Evolutionary conservation across 1,140 invertebrate genomes (phyloP).

Genomic region (Neoseiulus cucumeris): DNA sequence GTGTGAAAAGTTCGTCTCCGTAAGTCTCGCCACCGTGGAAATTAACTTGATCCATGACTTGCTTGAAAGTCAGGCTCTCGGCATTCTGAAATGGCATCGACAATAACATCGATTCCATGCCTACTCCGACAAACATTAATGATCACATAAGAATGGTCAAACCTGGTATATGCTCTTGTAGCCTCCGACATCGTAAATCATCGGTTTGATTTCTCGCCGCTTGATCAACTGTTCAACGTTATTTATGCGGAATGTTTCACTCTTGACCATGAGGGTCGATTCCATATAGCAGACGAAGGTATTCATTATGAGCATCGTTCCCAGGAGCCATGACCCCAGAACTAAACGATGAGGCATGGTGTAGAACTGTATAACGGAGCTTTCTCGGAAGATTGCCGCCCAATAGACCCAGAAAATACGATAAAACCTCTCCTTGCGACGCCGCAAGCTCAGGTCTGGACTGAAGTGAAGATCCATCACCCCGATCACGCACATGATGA

Average conservation of each 20-base stretch:
- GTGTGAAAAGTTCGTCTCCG: not conserved
- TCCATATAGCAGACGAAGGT: not conserved
- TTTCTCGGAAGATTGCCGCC: not conserved
- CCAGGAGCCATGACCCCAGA: not conserved
- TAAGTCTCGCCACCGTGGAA: not conserved
- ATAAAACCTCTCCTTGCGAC: not conserved
- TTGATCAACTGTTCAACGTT: not conserved
- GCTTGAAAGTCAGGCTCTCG: not conserved
- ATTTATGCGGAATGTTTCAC: not conserved
- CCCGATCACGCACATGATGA: not conserved
- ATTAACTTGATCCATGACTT: not conserved
- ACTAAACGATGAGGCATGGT: not conserved
- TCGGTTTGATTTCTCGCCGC: not conserved
- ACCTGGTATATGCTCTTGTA: not conserved
- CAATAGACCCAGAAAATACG: constrained; percentile 10
- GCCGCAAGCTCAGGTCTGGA: not conserved
- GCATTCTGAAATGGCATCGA: not conserved
- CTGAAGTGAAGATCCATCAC: not conserved
- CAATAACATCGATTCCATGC: no score
- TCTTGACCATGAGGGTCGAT: not conserved
- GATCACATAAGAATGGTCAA: no score
- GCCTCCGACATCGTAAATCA: not conserved
- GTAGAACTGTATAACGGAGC: not conserved
- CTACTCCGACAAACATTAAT: no score
- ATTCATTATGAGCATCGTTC: not conserved